phyloP scores from a whole-genome alignment of 2,888 invertebrate genomes.

The Sphaeridia pumilis region DNA sequence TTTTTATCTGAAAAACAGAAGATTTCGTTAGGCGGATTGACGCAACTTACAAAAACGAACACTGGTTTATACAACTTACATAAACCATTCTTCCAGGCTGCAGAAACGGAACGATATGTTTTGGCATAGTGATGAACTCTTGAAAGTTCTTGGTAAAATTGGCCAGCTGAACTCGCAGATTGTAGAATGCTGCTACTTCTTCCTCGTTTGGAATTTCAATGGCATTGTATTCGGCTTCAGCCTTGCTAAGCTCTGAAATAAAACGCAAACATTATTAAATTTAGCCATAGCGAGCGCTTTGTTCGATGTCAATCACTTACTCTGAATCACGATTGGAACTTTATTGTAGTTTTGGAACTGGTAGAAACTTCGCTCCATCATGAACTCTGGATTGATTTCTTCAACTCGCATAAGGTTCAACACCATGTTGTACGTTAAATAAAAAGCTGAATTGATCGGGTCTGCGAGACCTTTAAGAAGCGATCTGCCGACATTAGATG shows the following conservation, averaged over 20 bases:
- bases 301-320: constrained; percentile 56
- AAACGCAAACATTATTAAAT: neutral
- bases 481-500: constrained; percentile 45
- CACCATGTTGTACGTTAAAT: constrained; percentile 99
- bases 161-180: constrained; percentile 68
- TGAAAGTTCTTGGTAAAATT: constrained; percentile 62
- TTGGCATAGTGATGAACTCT: constrained; percentile 66
- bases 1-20: constrained; percentile 53
- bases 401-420: constrained; percentile 89
- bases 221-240: constrained; percentile 53
- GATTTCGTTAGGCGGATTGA: neutral
- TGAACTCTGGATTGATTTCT: constrained; percentile 98
- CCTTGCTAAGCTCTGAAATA: constrained; percentile 50
- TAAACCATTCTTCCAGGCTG: constrained; percentile 88
- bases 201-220: constrained; percentile 60
- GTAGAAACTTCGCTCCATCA: constrained; percentile 95
- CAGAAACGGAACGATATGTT: constrained; percentile 75
- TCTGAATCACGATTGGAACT: constrained; percentile 77
- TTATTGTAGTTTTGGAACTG: constrained; percentile 97
- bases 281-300: neutral
- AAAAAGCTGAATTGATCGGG: constrained; percentile 96
- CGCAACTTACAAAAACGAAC: neutral
- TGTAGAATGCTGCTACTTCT: constrained; percentile 68
- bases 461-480: constrained; percentile 71
- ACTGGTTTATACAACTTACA: constrained; percentile 44